phyloP scores from a whole-genome alignment of 2,113 vertebrate genomes.

The Columba janthina region DNA sequence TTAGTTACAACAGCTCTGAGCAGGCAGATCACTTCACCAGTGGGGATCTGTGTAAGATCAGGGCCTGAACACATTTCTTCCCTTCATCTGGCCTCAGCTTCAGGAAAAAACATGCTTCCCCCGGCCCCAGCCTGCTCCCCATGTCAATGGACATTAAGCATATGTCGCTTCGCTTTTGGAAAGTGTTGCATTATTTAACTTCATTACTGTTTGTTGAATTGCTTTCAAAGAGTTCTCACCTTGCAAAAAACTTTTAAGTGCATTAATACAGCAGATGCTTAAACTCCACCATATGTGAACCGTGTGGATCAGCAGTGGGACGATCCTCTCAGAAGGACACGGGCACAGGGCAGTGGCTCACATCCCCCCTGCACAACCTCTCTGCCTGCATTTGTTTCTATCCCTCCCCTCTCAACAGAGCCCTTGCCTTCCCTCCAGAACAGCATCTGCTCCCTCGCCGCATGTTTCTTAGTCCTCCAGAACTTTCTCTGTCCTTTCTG shows the following conservation, averaged over 20 bases:
- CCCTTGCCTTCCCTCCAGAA: background rate
- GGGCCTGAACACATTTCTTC: background rate
- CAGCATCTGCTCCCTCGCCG: background rate
- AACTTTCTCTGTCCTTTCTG: background rate
- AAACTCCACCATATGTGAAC: background rate
- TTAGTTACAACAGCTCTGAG: constrained; percentile 23
- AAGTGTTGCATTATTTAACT: background rate
- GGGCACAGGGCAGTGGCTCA: fast-evolving
- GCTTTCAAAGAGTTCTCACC: background rate
- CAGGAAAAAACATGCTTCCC: background rate
- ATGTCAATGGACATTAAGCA: constrained; percentile 30
- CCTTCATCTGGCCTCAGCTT: constrained; percentile 32
- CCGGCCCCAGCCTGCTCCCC: background rate
- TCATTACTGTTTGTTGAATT: background rate
- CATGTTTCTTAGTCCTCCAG: background rate
- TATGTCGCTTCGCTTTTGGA: background rate
- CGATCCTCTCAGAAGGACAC: background rate
- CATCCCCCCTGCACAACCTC: background rate
- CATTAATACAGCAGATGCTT: background rate
- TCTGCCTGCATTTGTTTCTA: background rate
- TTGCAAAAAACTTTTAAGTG: background rate
- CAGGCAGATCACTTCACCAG: constrained; percentile 26
- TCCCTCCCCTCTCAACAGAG: background rate
- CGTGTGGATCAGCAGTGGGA: fast-evolving
- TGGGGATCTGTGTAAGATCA: constrained; percentile 37